These are phyloP conservation scores for Cheirogaleus major DNA, from an alignment of 2,797 vertebrate genomes.

Conservation along the genomic window DNA sequence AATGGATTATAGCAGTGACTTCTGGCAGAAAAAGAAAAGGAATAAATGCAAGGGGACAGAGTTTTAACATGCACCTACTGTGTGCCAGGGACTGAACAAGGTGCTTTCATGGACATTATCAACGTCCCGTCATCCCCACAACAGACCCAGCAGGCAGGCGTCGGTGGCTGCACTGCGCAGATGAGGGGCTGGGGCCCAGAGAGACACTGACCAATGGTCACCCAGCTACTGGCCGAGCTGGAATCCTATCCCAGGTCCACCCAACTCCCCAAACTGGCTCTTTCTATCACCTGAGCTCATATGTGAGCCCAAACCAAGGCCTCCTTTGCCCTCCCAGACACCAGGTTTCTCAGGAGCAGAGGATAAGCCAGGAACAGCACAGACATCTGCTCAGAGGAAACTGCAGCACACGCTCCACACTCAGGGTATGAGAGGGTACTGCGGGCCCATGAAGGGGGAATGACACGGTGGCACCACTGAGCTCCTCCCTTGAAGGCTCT, in stretches of 20 bases:
- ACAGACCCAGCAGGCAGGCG: too few relatives aligned
- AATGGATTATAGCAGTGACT: neutral
- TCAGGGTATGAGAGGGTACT: neutral
- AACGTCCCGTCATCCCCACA: neutral
- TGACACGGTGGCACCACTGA: accelerated
- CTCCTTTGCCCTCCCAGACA: neutral
- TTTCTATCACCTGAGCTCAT: neutral
- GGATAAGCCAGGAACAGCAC: neutral
- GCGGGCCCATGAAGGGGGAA: neutral
- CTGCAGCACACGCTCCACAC: accelerated
- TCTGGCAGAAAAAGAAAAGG: too few relatives aligned
- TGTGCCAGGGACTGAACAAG: too few relatives aligned
- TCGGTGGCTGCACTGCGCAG: neutral
- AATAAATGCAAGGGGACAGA: neutral
- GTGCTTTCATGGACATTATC: neutral
- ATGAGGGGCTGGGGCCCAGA: neutral
- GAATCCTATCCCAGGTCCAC: neutral
- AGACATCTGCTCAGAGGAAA: neutral
- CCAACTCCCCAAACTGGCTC: neutral
- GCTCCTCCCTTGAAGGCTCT: neutral
- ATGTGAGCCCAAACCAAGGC: neutral
- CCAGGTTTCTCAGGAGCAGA: neutral
- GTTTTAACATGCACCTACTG: accelerated
- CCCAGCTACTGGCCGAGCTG: neutral
- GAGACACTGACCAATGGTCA: neutral